Conservation (phyloP, 2,888 invertebrate genomes). For the Eristalis intricaria region DNA sequence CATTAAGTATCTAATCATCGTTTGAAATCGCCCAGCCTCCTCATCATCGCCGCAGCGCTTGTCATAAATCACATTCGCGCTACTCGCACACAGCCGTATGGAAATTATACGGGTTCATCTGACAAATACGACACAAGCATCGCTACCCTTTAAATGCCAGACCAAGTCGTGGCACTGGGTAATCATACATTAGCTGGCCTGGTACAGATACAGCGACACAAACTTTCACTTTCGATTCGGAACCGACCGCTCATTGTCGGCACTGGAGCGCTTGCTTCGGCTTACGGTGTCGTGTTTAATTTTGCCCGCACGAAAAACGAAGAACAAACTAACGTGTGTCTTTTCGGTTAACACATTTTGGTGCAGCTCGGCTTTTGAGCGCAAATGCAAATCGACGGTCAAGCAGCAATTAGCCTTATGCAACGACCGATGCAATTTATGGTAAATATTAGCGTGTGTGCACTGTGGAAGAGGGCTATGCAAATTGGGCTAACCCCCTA, state of each 20-base stretch:
- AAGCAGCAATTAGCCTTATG: constrained; percentile 28
- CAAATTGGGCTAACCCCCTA: not conserved
- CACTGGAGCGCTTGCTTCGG: not conserved
- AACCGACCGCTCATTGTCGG: not conserved
- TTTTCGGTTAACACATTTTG: constrained; percentile 47
- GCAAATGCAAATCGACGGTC: constrained; percentile 23
- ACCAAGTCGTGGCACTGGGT: constrained; percentile 17
- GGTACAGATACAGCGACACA: not conserved
- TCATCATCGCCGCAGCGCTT: not conserved
- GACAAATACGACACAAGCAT: constrained; percentile 17
- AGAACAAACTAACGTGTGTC: constrained; percentile 14
- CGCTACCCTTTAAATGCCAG: constrained; percentile 33
- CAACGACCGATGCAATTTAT: constrained; percentile 58
- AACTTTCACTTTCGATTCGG: not conserved
- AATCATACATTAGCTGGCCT: not conserved
- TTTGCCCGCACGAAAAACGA: constrained; percentile 24
- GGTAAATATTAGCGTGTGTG: constrained; percentile 52
- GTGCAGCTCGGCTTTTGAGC: constrained; percentile 17
- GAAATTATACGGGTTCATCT: not conserved
- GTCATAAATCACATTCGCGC: not conserved
- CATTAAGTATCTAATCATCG: not conserved
- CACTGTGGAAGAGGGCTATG: constrained; percentile 8
- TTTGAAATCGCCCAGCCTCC: not conserved
- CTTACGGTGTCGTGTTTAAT: constrained; percentile 1
- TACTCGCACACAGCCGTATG: not conserved